Percentiles rank a stretch among this genome's conserved stretches.
phyloP scores from a whole-genome alignment of 2,797 vertebrate species.

The Steatocranus sp. region DNA sequence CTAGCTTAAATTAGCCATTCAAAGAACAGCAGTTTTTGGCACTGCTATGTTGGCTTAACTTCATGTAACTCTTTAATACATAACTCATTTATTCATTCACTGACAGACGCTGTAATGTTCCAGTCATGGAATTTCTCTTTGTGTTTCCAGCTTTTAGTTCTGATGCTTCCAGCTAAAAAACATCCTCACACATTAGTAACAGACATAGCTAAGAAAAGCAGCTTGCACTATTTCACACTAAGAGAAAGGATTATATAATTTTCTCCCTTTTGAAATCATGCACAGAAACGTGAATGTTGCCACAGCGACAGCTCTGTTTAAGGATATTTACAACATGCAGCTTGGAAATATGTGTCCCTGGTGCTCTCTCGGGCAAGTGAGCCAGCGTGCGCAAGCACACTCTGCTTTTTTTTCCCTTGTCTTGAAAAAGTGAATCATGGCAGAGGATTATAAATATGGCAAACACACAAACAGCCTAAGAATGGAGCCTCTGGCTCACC shows the following conservation, averaged over 20 bases:
- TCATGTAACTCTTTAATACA: background rate
- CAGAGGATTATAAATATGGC: slow-evolving; percentile 59
- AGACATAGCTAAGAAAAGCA: background rate
- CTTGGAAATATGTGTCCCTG: slow-evolving; percentile 74
- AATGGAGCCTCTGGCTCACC: slow-evolving; percentile 4
- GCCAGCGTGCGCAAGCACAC: background rate
- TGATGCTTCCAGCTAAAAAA: background rate
- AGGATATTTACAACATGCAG: slow-evolving; percentile 70
- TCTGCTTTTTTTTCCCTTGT: background rate
- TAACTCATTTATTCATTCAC: background rate
- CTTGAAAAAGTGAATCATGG: slow-evolving; percentile 62
- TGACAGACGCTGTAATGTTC: background rate
- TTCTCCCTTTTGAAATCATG: background rate
- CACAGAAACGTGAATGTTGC: slow-evolving; percentile 48
- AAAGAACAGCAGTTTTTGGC: background rate
- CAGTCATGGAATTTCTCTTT: background rate
- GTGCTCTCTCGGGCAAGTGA: slow-evolving; percentile 44
- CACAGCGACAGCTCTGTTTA: slow-evolving; percentile 65
- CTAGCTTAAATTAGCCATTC: background rate
- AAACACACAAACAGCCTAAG: slow-evolving; percentile 47
- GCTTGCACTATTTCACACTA: background rate
- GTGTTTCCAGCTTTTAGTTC: background rate
- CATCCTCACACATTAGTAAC: background rate
- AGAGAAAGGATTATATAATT: background rate
- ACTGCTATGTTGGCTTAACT: background rate